phyloP scores from a whole-genome alignment of 30 jellyfish, hydroid and myxozoan genomes.

The Hydractinia symbiolongicarpus region DNA sequence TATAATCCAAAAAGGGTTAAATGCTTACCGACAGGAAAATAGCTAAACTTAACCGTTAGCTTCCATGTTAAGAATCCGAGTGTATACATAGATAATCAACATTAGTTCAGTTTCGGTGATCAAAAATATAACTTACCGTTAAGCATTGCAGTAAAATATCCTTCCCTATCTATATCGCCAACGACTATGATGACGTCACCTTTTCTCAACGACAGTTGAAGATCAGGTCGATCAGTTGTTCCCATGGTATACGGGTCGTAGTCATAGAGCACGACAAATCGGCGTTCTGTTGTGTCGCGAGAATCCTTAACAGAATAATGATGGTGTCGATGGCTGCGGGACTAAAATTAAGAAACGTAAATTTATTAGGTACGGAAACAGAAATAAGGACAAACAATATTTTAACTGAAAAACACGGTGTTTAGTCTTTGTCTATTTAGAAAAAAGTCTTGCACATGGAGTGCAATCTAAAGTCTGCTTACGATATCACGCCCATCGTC shows the following conservation, averaged over 20 bases:
- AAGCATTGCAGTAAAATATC: constrained; percentile 74
- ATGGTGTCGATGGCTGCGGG: background rate
- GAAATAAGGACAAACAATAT: background rate
- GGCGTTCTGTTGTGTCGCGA: constrained; percentile 37
- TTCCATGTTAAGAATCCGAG: background rate
- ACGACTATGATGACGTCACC: constrained; percentile 81
- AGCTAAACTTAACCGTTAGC: background rate
- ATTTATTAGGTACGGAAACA: background rate
- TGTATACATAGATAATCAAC: no score
- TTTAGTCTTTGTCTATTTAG: no score
- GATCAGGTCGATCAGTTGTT: constrained; percentile 80
- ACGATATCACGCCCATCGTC: constrained; percentile 21
- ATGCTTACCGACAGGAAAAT: no score
- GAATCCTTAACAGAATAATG: background rate
- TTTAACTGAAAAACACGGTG: background rate
- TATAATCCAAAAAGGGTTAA: no score
- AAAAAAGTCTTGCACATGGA: no score
- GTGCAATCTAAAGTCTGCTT: background rate
- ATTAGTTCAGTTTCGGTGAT: background rate
- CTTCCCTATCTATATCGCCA: constrained; percentile 93
- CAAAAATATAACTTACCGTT: constrained; percentile 50
- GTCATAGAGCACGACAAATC: constrained; percentile 62
- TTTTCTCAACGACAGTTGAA: constrained; percentile 58
- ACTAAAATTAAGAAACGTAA: background rate
- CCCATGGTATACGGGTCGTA: constrained; percentile 91